phyloP scores from a whole-genome alignment of 92 coral and sea anemone species.

The Muricea muricata region DNA sequence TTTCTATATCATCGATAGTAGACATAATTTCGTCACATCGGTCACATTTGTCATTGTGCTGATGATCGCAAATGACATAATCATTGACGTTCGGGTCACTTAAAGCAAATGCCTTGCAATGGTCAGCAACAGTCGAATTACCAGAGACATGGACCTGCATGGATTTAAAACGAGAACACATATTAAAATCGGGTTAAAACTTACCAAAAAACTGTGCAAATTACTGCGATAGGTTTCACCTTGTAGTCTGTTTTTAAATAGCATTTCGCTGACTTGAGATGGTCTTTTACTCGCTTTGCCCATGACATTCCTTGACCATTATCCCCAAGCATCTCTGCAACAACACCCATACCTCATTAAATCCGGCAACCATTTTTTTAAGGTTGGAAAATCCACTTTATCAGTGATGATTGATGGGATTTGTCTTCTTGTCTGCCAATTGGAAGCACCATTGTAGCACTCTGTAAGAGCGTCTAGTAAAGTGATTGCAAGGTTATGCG shows the following conservation, averaged over 20 bases:
- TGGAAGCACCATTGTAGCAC: constrained; percentile 56
- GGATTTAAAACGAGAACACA: background rate
- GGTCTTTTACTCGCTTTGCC: constrained; percentile 35
- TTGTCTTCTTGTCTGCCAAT: constrained; percentile 53
- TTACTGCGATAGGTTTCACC: constrained; percentile 22
- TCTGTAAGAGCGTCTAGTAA: constrained; percentile 50
- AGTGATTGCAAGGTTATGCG: constrained; percentile 6
- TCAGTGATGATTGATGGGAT: constrained; percentile 57
- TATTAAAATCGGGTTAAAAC: too few relatives aligned
- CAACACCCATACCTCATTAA: constrained; percentile 50
- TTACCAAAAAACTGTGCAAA: too few relatives aligned
- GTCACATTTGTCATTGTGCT: constrained; percentile 23
- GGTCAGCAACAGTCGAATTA: constrained; percentile 10
- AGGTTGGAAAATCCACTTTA: constrained; percentile 43
- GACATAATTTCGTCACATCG: background rate
- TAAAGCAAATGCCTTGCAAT: background rate
- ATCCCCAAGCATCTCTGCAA: constrained; percentile 64
- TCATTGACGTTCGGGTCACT: background rate
- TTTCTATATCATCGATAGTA: background rate
- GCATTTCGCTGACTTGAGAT: constrained; percentile 61
- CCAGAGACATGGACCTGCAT: background rate
- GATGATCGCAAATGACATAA: background rate
- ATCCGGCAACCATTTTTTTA: constrained; percentile 46
- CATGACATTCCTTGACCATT: constrained; percentile 46
- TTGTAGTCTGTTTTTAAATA: constrained; percentile 66